Evolutionary conservation across 2,888 invertebrate genomes (phyloP).

Genomic region (Sturmia bella): DNA sequence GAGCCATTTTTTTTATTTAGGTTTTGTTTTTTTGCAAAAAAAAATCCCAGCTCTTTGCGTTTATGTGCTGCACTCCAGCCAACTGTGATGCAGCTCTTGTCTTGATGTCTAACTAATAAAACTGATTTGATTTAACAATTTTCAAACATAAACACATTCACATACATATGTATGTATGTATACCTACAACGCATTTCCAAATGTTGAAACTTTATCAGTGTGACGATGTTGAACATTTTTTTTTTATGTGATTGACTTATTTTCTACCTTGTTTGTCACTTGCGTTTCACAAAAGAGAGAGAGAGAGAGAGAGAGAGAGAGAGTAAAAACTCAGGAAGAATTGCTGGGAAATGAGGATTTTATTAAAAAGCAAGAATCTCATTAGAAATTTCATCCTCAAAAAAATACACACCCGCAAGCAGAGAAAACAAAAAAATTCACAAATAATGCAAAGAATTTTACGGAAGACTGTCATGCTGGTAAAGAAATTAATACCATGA

Average conservation of each 20-base stretch:
- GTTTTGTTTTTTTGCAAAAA: not conserved
- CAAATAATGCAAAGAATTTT: conserved; percentile 12
- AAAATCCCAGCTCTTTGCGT: conserved; percentile 19
- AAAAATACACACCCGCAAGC: not conserved
- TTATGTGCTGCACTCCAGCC: conserved; percentile 24
- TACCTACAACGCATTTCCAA: not conserved
- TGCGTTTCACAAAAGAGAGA: conserved; percentile 28
- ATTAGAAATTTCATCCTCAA: conserved; percentile 41
- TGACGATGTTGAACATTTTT: conserved; percentile 44
- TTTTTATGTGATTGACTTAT: conserved; percentile 65
- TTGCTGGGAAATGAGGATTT: conserved; percentile 21
- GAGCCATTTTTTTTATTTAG: no score
- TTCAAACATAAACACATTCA: conserved; percentile 3
- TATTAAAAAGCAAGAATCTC: conserved; percentile 43
- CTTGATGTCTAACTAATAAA: conserved; percentile 55
- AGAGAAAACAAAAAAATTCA: not conserved
- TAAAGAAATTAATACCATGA: conserved; percentile 18
- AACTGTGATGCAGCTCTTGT: conserved; percentile 43
- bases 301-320: conserved; percentile 12
- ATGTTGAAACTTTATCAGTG: conserved; percentile 35
- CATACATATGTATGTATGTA: not conserved
- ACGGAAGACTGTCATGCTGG: not conserved
- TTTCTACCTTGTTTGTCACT: conserved; percentile 64
- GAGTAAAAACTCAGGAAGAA: conserved; percentile 20
- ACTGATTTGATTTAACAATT: conserved; percentile 57